phyloP scores from a whole-genome alignment of 2,797 vertebrate species.

The Myotis daubentonii region DNA sequence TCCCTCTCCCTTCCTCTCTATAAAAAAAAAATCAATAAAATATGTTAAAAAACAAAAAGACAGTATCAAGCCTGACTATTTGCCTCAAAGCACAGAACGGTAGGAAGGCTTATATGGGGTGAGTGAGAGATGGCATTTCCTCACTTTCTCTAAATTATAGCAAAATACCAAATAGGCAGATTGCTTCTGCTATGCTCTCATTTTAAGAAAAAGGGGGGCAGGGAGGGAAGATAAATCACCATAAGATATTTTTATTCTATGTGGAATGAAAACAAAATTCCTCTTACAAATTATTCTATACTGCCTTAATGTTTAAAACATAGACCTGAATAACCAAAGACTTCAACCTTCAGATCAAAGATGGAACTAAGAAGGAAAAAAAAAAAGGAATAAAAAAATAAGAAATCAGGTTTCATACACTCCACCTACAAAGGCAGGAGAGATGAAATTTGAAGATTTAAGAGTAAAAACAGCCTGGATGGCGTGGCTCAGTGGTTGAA shows the following conservation, averaged over 20 bases:
- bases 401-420: neutral
- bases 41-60: no score
- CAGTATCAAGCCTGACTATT: neutral
- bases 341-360: slow-evolving; percentile 9
- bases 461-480: neutral
- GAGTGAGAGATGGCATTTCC: neutral
- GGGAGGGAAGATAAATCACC: neutral
- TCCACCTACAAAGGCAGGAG: neutral
- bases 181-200: neutral
- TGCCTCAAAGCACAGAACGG: neutral
- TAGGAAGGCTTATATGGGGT: neutral
- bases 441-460: neutral
- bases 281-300: neutral
- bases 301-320: neutral
- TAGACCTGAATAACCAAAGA: neutral
- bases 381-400: neutral
- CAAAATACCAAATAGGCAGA: neutral
- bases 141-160: neutral
- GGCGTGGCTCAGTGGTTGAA: no score
- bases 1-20: no score
- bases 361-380: neutral
- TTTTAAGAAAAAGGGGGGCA: neutral
- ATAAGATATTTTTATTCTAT: neutral
- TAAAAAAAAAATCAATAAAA: no score
- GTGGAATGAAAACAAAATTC: neutral